Conservation (phyloP, 1,140 invertebrate genomes). For the Procambarus clarkii region DNA sequence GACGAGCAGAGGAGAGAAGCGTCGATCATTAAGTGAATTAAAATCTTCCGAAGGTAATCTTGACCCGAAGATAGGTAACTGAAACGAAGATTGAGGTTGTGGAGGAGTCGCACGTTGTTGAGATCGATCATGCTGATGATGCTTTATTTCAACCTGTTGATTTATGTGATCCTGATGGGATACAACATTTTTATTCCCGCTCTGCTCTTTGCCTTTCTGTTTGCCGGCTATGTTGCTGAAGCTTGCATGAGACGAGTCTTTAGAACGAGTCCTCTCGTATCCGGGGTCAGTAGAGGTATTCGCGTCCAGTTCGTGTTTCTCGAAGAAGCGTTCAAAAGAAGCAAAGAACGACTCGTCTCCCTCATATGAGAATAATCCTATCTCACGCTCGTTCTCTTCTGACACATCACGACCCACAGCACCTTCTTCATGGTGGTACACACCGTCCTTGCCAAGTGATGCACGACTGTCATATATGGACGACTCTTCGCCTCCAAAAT, state of each 20-base stretch:
- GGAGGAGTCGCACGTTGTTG: not conserved
- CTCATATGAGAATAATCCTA: not conserved
- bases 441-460: too few species aligned
- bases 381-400: not conserved
- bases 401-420: not conserved
- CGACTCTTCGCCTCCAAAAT: not conserved
- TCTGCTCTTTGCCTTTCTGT: not conserved
- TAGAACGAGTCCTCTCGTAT: not conserved
- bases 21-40: not conserved
- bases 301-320: not conserved
- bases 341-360: not conserved
- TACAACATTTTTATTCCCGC: not conserved
- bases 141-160: not conserved
- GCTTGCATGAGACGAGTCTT: not conserved
- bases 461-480: too few species aligned
- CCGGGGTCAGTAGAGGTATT: not conserved
- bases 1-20: not conserved
- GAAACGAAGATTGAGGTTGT: not conserved
- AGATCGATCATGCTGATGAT: not conserved
- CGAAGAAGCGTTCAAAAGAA: not conserved
- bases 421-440: not conserved
- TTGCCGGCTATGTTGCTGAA: not conserved
- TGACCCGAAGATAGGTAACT: not conserved
- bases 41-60: not conserved
- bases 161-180: not conserved